These are phyloP conservation scores for Chitala chitala DNA, from an alignment of 2,113 vertebrate genomes.

Conservation along the genomic window DNA sequence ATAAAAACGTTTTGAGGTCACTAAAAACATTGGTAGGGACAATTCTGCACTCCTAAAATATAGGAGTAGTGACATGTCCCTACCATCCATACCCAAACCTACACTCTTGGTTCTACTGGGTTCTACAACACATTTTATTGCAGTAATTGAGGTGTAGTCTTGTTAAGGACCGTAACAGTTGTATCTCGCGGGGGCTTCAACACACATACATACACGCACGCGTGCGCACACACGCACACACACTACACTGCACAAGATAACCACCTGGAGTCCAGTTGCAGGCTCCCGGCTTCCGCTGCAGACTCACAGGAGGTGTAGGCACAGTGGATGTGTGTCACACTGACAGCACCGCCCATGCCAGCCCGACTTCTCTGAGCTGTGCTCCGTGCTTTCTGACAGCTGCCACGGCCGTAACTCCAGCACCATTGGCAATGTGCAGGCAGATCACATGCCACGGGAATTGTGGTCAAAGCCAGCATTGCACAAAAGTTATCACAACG, in stretches of 20 bases:
- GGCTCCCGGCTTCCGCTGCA: conserved; percentile 57
- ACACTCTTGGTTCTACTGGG: not conserved
- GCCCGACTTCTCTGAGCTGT: conserved; percentile 67
- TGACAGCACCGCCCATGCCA: conserved; percentile 68
- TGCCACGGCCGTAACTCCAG: conserved; percentile 66
- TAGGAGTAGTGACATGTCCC: not conserved
- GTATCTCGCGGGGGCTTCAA: not conserved
- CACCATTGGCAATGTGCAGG: conserved; percentile 68
- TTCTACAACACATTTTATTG: not conserved
- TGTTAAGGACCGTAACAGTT: not conserved
- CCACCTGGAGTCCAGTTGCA: conserved; percentile 9
- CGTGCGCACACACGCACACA: not conserved
- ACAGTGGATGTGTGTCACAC: conserved; percentile 70
- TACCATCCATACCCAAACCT: not conserved
- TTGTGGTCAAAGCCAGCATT: conserved; percentile 74
- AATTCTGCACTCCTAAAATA: too few species aligned
- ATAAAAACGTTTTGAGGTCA: too few species aligned
- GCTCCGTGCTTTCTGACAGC: conserved; percentile 59
- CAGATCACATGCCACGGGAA: conserved; percentile 76
- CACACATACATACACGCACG: not conserved
- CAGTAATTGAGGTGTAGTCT: conserved; percentile 13
- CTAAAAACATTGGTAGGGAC: too few species aligned
- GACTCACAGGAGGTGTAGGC: conserved; percentile 73
- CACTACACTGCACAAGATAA: conserved; percentile 8
- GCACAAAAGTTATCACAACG: conserved; percentile 68